These are phyloP conservation scores for Scaptomyza flava DNA, from an alignment of 2,888 invertebrate genomes.

Conservation along the genomic window DNA sequence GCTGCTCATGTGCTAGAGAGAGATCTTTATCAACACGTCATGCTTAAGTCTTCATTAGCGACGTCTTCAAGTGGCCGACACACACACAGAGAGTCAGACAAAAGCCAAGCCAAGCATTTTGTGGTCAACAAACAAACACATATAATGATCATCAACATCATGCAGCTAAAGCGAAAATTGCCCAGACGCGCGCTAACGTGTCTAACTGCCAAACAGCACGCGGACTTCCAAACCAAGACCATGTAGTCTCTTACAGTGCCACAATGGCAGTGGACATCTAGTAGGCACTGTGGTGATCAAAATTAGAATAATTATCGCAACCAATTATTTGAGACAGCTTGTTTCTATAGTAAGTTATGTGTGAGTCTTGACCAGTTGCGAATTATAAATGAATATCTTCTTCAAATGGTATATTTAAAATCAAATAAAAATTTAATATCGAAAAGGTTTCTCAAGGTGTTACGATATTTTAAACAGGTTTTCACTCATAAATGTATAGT, in stretches of 20 bases:
- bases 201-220: conserved; percentile 57
- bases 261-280: conserved; percentile 51
- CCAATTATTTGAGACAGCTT: not conserved
- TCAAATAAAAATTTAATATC: too few species aligned
- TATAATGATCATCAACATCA: conserved; percentile 65
- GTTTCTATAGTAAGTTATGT: not conserved
- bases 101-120: not conserved
- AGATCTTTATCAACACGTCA: conserved; percentile 79
- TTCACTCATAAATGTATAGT: too few species aligned
- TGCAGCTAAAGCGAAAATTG: conserved; percentile 63
- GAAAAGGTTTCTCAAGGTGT: too few species aligned
- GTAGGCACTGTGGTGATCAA: conserved; percentile 45
- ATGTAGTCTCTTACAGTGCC: conserved; percentile 18
- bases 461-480: too few species aligned
- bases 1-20: conserved; percentile 20
- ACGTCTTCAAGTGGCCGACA: conserved; percentile 54
- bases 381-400: too few species aligned
- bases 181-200: conserved; percentile 57
- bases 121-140: conserved; percentile 6
- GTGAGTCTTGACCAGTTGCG: not conserved
- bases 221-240: conserved; percentile 32
- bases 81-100: conserved; percentile 23
- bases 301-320: not conserved
- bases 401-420: too few species aligned
- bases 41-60: conserved; percentile 83